Evolutionary conservation across 2,888 invertebrate genomes (phyloP).

Genomic region (Zeuzera pyrina): DNA sequence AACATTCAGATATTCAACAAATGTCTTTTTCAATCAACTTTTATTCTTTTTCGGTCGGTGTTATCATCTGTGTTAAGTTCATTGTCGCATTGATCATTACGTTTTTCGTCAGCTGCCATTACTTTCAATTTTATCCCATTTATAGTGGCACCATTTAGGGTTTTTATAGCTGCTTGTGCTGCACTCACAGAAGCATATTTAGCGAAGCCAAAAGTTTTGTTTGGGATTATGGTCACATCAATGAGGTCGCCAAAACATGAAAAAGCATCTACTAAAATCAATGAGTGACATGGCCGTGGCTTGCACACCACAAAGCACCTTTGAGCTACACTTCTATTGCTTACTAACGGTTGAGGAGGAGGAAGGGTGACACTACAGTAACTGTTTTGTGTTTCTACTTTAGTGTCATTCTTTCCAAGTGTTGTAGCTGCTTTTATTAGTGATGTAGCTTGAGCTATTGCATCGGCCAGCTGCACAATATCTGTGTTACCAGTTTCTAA

Average conservation of each 20-base stretch:
- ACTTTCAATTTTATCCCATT: constrained; percentile 89
- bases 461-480: constrained; percentile 80
- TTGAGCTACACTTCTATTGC: constrained; percentile 76
- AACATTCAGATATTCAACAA: not conserved
- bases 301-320: constrained; percentile 79
- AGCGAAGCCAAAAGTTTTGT: constrained; percentile 94
- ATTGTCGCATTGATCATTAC: constrained; percentile 26
- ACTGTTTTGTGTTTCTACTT: constrained; percentile 26
- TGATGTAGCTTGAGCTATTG: constrained; percentile 83
- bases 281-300: constrained; percentile 79
- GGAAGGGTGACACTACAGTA: constrained; percentile 81
- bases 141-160: constrained; percentile 86
- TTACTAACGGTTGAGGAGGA: constrained; percentile 77
- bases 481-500: constrained; percentile 54
- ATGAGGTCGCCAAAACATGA: constrained; percentile 93
- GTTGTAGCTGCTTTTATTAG: constrained; percentile 78
- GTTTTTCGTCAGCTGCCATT: constrained; percentile 87
- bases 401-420: constrained; percentile 22
- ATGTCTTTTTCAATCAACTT: constrained; percentile 26
- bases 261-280: constrained; percentile 87
- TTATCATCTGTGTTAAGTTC: constrained; percentile 24
- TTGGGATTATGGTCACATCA: constrained; percentile 88
- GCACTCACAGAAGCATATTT: constrained; percentile 86
- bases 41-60: constrained; percentile 40
- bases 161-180: constrained; percentile 81